phyloP scores from a whole-genome alignment of 2,113 vertebrate species.

The Microcebus tavaratra region DNA sequence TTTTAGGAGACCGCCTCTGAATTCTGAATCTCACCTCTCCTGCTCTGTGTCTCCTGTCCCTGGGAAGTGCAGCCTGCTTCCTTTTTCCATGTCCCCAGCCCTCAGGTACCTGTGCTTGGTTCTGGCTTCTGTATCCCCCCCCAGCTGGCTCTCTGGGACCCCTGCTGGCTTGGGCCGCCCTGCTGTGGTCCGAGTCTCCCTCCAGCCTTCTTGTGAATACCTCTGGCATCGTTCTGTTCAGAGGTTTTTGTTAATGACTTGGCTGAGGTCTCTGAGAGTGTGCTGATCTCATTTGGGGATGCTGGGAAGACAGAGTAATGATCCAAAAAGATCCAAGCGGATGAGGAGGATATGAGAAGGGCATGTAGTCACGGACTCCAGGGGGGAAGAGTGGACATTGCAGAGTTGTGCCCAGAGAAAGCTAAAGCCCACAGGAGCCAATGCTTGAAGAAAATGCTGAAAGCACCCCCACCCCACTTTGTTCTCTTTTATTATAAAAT shows the following conservation, averaged over 20 bases:
- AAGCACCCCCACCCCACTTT: too few species aligned
- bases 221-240: neutral
- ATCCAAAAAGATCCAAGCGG: neutral
- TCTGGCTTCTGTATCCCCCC: neutral
- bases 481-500: neutral
- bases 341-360: neutral
- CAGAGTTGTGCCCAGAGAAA: neutral
- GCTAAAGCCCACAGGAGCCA: neutral
- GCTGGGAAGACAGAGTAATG: neutral
- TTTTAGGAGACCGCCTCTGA: neutral
- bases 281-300: neutral
- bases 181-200: neutral
- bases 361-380: rapidly evolving
- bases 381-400: neutral
- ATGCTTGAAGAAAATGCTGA: neutral
- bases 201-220: neutral
- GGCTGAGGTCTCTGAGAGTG: neutral
- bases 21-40: neutral
- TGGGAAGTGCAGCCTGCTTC: too few species aligned
- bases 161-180: neutral
- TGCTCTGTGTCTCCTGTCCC: neutral
- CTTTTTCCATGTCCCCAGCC: neutral
- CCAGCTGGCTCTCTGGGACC: neutral
- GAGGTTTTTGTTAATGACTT: neutral
- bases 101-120: neutral